Conservation (phyloP, 2,888 invertebrate genomes). For the Amiota communis region DNA sequence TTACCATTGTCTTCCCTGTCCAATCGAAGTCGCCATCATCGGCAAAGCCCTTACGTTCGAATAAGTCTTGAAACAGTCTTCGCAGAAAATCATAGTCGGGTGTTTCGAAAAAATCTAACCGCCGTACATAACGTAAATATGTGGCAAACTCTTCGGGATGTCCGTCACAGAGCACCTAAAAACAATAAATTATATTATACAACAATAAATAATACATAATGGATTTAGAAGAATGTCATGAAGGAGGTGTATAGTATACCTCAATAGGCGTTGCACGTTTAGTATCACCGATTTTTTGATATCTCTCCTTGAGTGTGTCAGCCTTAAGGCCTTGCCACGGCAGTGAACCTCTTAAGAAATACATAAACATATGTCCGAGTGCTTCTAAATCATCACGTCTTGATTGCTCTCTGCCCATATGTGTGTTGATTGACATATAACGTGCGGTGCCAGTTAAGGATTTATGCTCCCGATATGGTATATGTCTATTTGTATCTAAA, state of each 20-base stretch:
- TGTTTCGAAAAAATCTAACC: conserved; percentile 99
- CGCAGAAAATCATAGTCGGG: conserved; percentile 99
- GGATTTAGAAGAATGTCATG: too few relatives aligned
- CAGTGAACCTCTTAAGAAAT: conserved; percentile 98
- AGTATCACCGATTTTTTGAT: conserved; percentile 99
- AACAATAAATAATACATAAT: background rate
- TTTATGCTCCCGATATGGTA: conserved; percentile 99
- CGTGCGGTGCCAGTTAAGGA: conserved; percentile 99
- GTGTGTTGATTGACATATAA: conserved; percentile 99
- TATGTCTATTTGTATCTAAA: conserved; percentile 99
- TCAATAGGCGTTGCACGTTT: conserved; percentile 99
- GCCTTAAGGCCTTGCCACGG: conserved; percentile 99
- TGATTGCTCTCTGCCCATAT: conserved; percentile 99
- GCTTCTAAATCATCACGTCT: conserved; percentile 99
- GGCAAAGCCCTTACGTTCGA: conserved; percentile 88
- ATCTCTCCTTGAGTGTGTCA: conserved; percentile 98
- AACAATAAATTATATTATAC: conserved; percentile 19
- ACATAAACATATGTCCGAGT: conserved; percentile 99
- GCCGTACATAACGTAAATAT: conserved; percentile 96
- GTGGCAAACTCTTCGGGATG: conserved; percentile 97
- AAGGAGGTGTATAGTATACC: conserved; percentile 72
- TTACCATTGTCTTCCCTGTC: conserved; percentile 89
- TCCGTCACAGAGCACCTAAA: conserved; percentile 84
- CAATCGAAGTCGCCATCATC: conserved; percentile 96
- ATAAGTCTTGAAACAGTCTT: conserved; percentile 94